Evolutionary conservation across 2,797 vertebrate genomes (phyloP).

Genomic region (Chelmon rostratus): DNA sequence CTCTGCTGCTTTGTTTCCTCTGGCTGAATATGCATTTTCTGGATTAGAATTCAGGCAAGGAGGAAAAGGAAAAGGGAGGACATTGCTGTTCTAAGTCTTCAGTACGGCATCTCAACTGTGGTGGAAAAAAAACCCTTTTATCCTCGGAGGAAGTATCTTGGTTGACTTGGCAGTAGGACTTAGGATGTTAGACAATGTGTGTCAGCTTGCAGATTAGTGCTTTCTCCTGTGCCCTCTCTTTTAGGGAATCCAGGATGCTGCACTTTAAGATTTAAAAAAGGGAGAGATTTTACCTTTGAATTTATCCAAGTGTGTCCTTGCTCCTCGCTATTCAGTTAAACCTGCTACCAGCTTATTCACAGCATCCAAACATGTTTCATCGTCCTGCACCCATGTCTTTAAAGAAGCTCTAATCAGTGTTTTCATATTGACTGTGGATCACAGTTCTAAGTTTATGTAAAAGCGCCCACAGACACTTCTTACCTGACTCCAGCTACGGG

Average conservation of each 20-base stretch:
- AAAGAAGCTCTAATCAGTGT: neutral
- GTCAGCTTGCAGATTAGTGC: slow-evolving; percentile 68
- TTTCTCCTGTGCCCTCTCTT: slow-evolving; percentile 35
- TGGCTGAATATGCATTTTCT: slow-evolving; percentile 77
- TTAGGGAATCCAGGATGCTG: slow-evolving; percentile 43
- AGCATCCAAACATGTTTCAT: slow-evolving; percentile 13
- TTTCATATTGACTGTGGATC: neutral
- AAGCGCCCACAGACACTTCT: neutral
- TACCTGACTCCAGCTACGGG: neutral
- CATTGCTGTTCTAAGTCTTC: slow-evolving; percentile 41
- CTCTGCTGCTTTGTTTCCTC: slow-evolving; percentile 56
- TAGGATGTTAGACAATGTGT: slow-evolving; percentile 66
- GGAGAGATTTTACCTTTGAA: slow-evolving; percentile 28
- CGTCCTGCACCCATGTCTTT: neutral
- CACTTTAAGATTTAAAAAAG: slow-evolving; percentile 43
- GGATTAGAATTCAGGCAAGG: slow-evolving; percentile 62
- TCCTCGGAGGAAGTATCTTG: slow-evolving; percentile 62
- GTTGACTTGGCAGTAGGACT: slow-evolving; percentile 67
- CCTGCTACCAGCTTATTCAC: neutral
- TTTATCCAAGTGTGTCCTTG: slow-evolving; percentile 8
- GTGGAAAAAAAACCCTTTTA: slow-evolving; percentile 61
- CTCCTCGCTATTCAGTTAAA: neutral
- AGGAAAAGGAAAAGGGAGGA: slow-evolving; percentile 41
- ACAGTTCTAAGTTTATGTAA: neutral
- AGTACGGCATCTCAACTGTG: slow-evolving; percentile 62